phyloP scores from a whole-genome alignment of 2,113 vertebrate species.

The Mesitornis unicolor region DNA sequence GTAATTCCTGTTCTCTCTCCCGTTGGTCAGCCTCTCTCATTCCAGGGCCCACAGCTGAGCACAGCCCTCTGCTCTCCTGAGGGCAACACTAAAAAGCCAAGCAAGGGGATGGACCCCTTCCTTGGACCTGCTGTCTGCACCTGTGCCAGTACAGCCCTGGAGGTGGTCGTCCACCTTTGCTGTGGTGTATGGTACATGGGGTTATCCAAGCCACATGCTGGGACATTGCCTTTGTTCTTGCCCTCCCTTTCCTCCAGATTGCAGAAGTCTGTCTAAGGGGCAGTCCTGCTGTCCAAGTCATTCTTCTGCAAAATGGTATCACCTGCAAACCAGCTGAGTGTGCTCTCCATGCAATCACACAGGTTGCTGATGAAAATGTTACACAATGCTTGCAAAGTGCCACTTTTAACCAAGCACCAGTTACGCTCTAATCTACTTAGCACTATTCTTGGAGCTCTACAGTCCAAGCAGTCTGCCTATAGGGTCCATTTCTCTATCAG shows the following conservation, averaged over 20 bases:
- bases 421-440: not conserved
- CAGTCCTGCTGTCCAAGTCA: not conserved
- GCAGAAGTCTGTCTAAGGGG: not conserved
- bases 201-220: fast-evolving
- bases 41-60: not conserved
- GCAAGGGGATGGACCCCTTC: not conserved
- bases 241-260: not conserved
- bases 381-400: not conserved
- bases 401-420: not conserved
- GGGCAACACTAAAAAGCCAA: not conserved
- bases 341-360: not conserved
- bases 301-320: not conserved
- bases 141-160: not conserved
- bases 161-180: no score
- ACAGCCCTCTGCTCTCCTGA: not conserved
- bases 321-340: not conserved
- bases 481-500: not conserved
- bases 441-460: not conserved
- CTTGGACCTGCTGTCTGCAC: not conserved
- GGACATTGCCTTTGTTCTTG: not conserved
- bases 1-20: not conserved
- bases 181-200: not conserved
- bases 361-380: not conserved
- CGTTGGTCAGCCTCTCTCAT: not conserved
- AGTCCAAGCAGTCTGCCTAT: not conserved